Conservation (phyloP, 1,140 invertebrate genomes). For the Helicoverpa zea region DNA sequence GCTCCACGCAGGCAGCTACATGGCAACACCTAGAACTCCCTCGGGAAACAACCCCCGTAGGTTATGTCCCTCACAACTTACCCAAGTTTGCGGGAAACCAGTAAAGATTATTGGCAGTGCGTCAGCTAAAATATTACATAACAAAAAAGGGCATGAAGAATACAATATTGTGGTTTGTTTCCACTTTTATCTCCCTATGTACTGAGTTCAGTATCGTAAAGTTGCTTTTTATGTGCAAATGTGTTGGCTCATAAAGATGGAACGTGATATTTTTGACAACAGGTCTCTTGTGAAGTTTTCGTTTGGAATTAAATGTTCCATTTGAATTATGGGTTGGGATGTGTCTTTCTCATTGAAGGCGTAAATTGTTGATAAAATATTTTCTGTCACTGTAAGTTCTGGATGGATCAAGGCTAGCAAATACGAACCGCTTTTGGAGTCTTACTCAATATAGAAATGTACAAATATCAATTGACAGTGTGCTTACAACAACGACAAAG, state of each 20-base stretch:
- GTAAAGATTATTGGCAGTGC: conserved; percentile 45
- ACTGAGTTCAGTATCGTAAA: conserved; percentile 59
- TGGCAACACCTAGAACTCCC: neutral
- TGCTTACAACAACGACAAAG: no score
- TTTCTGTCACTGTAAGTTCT: no score
- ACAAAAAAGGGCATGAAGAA: conserved; percentile 59
- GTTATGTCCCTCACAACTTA: conserved; percentile 18
- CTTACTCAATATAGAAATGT: no score
- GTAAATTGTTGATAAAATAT: neutral
- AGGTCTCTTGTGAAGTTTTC: conserved; percentile 58
- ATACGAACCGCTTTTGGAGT: no score
- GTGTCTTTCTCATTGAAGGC: neutral
- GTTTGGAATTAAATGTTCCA: conserved; percentile 63
- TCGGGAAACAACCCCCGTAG: neutral
- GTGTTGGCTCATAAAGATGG: conserved; percentile 68
- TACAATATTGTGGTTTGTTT: conserved; percentile 65
- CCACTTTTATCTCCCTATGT: conserved; percentile 58
- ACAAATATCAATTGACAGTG: no score
- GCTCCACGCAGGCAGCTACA: neutral
- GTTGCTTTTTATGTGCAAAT: conserved; percentile 70
- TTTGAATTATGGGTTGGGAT: conserved; percentile 25
- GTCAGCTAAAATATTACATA: conserved; percentile 57
- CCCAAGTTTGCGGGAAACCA: conserved; percentile 21
- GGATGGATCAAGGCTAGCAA: no score
- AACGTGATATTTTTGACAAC: conserved; percentile 77